Percentiles rank a stretch among this genome's conserved stretches.
phyloP scores from a whole-genome alignment of 2,888 invertebrate species.

The Galerucella nymphaeae region DNA sequence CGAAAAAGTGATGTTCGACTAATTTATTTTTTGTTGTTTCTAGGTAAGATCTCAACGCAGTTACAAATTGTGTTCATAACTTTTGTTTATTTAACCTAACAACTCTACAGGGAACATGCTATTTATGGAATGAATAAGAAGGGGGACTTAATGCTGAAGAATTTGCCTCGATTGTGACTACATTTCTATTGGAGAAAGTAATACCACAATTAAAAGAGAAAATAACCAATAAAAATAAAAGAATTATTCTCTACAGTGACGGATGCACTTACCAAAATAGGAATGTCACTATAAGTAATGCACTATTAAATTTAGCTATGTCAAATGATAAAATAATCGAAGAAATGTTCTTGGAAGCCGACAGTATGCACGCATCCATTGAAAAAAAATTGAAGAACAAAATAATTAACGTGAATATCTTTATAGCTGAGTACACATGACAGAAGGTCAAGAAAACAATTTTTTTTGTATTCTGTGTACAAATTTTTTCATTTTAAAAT shows the following conservation, averaged over 20 bases:
- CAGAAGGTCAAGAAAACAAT: no score
- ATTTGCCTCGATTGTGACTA: slow-evolving; percentile 19
- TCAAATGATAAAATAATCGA: slow-evolving; percentile 9
- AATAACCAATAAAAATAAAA: slow-evolving; percentile 2
- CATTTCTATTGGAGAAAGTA: slow-evolving; percentile 21
- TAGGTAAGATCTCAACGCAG: no score
- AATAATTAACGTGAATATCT: slow-evolving; percentile 17
- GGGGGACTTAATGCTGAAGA: slow-evolving; percentile 24
- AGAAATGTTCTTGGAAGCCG: slow-evolving; percentile 23
- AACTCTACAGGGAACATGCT: slow-evolving; percentile 23
- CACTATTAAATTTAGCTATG: slow-evolving; percentile 10
- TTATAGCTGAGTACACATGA: slow-evolving; percentile 11
- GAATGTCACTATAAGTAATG: slow-evolving; percentile 43
- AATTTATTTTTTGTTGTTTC: no score
- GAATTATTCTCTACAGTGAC: slow-evolving; percentile 23
- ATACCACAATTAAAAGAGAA: slow-evolving; percentile 1
- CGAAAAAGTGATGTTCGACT: no score
- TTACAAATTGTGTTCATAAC: slow-evolving; percentile 16
- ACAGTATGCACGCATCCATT: slow-evolving; percentile 23
- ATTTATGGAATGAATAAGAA: slow-evolving; percentile 29
- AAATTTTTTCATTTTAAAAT: no score
- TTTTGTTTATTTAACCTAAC: slow-evolving; percentile 22
- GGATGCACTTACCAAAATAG: slow-evolving; percentile 49
- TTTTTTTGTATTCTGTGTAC: no score
- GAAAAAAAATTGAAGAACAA: slow-evolving; percentile 8